Base-by-base conservation (phyloP, 2,797 vertebrate species). In the Hoplostethus atlanticus region DNA sequence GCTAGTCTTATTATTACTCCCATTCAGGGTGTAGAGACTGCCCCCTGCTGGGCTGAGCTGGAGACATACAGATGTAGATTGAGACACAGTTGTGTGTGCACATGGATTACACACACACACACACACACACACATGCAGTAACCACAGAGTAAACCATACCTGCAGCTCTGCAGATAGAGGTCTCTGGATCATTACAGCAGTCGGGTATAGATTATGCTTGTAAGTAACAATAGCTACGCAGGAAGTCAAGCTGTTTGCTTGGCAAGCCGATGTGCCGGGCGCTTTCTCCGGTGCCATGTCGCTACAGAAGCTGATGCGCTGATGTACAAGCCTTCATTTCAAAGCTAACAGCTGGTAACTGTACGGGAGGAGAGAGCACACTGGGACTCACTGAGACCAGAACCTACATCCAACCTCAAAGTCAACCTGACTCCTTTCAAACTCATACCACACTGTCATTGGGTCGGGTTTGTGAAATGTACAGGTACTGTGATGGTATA, bases 11-110 rank as follows among this genome's bases (percentile, higher is more conserved):
- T 71, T 44, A 38, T 30, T 13, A 10, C 21, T 42, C 11, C 8
- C n/a, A 4, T 8, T 55, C 6, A 44, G 17, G 40, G 52, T 81
- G 68, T 60, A 69, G 67, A 83, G 62, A 77, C 34, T 58, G 56
- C 85, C 85, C 72, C 77, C 88, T 86, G 74, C 77, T 83, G 90
- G 84, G 65, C 38, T 16, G 30, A 76, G 64, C 17, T 30, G 53
- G 2, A 53, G 15, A 17, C 52, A 76, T 9, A 34, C 63, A 71
- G 44, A 31, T 65, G 25, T 30, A 64, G 46, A 73, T 21, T 16
- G 40, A 54, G 58, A 67, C 51, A 63, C 68, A 71, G 48, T 31
- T 57, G 36, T 13, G 13, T 47, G 53, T 51, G 11, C 7, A 21
- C 50, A 12, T 9, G 13, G 60, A 46, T 71, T 52, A 58, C 6